Conservation (phyloP, 2,113 vertebrate genomes). For the Heterotis niloticus region DNA sequence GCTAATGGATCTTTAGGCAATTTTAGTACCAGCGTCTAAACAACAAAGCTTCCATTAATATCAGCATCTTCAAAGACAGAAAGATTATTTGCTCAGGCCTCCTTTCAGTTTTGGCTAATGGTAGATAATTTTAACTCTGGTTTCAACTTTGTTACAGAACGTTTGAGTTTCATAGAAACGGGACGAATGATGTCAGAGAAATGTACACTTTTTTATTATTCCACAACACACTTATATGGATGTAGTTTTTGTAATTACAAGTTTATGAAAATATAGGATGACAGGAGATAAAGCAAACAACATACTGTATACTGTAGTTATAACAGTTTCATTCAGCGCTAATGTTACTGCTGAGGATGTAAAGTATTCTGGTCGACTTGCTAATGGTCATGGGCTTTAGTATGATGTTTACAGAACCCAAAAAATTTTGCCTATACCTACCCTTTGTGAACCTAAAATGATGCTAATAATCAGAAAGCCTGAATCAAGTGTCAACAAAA, state of each 20-base stretch:
- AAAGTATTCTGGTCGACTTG: too few species aligned
- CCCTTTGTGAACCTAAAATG: too few species aligned
- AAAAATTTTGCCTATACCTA: too few species aligned
- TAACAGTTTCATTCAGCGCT: background rate
- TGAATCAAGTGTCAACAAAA: too few species aligned
- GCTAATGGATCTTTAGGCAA: constrained; percentile 24
- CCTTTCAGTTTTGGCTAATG: background rate
- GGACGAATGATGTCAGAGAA: background rate
- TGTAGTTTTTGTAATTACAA: background rate
- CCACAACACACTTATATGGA: background rate
- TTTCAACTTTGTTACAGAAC: background rate
- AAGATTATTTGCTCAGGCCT: background rate
- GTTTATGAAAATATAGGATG: background rate
- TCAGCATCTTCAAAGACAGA: constrained; percentile 10
- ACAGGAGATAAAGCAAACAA: background rate
- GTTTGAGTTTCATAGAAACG: too few species aligned
- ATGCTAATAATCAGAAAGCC: too few species aligned
- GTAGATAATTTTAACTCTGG: background rate
- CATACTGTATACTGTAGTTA: background rate
- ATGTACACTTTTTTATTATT: background rate
- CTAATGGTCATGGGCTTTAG: too few species aligned
- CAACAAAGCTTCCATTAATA: constrained; percentile 26
- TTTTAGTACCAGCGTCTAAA: constrained; percentile 15
- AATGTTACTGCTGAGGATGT: too few species aligned
- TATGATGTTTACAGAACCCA: too few species aligned